Base-by-base conservation (phyloP, 2,797 vertebrate genomes). In the Sebastes oblongus region DNA sequence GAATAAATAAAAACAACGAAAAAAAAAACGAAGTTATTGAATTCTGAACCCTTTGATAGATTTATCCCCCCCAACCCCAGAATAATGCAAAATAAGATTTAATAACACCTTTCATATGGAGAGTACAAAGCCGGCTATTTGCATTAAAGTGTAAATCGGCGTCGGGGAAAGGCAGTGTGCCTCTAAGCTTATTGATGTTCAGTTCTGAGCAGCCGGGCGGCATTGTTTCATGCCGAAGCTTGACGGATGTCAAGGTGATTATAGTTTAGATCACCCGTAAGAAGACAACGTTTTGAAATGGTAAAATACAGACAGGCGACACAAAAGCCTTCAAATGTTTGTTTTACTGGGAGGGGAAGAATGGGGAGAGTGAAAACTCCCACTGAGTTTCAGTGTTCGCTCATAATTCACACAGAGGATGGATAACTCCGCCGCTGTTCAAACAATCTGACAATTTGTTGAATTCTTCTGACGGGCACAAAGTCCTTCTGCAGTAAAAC, bases 21-120 rank as follows among this genome's bases (percentile, higher is more conserved):
- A 39, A 90, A 65, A 25, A 46, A 30, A 84, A 56, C 18, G 20
- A 93, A 94, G 88, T 94, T 95, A 95, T 94, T 95, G 94, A 95
- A 96, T 94, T 91, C 75, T 89, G 92, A 93, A 93, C 89, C 91
- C 95, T 96, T 96, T 96, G 95, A 96, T 96, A 95, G 95, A 95
- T 95, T 94, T 94, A 95, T 95, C 93, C 94, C 94, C 92, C 92
- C 86, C 83, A 91, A 91, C 90, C 94, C 91, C 91, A 90, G 91
- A 96, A 96, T 94, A 95, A 96, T 95, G 92, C 92, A 94, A 93
- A 96, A 95, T 94, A 95, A 95, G 94, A 95, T 95, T 96, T 94
- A 96, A 96, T 96, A 96, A 95, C 94, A 95, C 92, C 94, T 96
- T 96, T 95, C 94, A 95, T 94, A 94, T 89, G 87, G 82, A 77